phyloP scores from a whole-genome alignment of 2,113 vertebrate species.

The Prietella phreatophila region DNA sequence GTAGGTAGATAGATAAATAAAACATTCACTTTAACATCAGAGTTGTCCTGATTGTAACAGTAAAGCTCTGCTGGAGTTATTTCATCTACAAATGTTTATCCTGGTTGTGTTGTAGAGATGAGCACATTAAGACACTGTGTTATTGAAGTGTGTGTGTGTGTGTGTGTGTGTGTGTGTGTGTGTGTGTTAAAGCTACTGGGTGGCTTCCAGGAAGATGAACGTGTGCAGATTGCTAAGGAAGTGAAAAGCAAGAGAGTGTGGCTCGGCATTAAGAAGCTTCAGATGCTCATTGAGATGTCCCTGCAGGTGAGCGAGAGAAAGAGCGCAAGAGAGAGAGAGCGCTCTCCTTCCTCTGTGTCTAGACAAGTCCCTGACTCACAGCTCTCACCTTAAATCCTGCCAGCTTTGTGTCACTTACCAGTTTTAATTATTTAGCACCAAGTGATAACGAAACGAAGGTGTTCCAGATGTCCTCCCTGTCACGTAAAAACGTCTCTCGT shows the following conservation, averaged over 20 bases:
- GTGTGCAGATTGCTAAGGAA: conserved; percentile 79
- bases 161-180: not conserved
- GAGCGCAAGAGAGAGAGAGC: not conserved
- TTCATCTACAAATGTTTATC: not conserved
- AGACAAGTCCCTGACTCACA: conserved; percentile 49
- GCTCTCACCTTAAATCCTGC: conserved; percentile 28
- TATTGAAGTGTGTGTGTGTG: not conserved
- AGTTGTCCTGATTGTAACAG: not conserved
- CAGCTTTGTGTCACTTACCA: conserved; percentile 28
- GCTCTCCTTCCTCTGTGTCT: conserved; percentile 30
- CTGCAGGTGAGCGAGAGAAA: conserved; percentile 77
- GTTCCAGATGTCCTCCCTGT: not conserved
- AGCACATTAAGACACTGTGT: not conserved
- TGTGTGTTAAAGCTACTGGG: conserved; percentile 79
- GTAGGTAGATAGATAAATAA: not conserved
- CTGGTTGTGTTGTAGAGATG: not conserved
- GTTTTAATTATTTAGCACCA: conserved; percentile 26
- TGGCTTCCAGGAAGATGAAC: conserved; percentile 89
- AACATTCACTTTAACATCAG: not conserved
- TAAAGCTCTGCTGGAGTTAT: not conserved
- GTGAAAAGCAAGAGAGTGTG: conserved; percentile 80
- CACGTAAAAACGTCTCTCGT: not conserved
- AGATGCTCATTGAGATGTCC: conserved; percentile 98
- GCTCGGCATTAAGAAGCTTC: conserved; percentile 95
- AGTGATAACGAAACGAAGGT: not conserved